Evolutionary conservation across 2,888 invertebrate species (phyloP).

Genomic region (Aquatica leii): DNA sequence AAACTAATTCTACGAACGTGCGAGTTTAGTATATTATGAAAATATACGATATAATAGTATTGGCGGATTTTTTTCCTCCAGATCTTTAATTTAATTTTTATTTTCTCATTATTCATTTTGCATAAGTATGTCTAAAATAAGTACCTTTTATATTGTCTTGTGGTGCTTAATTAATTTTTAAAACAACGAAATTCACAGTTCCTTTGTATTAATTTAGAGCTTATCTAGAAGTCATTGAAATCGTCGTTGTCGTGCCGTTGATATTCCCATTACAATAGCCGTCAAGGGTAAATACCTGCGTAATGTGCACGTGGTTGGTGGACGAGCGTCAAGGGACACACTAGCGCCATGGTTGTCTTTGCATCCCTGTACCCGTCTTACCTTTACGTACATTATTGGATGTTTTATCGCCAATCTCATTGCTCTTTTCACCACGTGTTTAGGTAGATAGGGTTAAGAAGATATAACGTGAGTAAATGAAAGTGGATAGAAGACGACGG

Average conservation of each 20-base stretch:
- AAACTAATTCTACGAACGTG: too few species aligned
- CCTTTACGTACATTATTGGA: constrained; percentile 51
- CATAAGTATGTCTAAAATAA: too few species aligned
- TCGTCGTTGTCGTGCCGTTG: constrained; percentile 48
- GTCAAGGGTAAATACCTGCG: constrained; percentile 55
- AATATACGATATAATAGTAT: too few species aligned
- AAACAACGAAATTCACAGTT: too few species aligned
- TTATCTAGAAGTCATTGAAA: constrained; percentile 31
- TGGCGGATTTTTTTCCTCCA: too few species aligned
- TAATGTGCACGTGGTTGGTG: constrained; percentile 57
- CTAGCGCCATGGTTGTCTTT: constrained; percentile 39
- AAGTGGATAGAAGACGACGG: constrained; percentile 52
- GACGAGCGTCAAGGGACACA: constrained; percentile 55
- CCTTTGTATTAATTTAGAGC: not conserved
- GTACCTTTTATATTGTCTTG: too few species aligned
- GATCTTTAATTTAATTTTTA: too few species aligned
- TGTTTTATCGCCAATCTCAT: constrained; percentile 53
- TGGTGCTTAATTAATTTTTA: too few species aligned
- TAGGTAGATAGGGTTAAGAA: constrained; percentile 49
- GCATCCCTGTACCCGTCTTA: constrained; percentile 41
- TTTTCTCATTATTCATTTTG: too few species aligned
- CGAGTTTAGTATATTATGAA: too few species aligned
- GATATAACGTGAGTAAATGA: constrained; percentile 54
- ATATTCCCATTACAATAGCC: constrained; percentile 53
- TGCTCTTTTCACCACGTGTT: constrained; percentile 50